phyloP scores from a whole-genome alignment of 2,888 invertebrate species.

The Eupithecia inturbata region DNA sequence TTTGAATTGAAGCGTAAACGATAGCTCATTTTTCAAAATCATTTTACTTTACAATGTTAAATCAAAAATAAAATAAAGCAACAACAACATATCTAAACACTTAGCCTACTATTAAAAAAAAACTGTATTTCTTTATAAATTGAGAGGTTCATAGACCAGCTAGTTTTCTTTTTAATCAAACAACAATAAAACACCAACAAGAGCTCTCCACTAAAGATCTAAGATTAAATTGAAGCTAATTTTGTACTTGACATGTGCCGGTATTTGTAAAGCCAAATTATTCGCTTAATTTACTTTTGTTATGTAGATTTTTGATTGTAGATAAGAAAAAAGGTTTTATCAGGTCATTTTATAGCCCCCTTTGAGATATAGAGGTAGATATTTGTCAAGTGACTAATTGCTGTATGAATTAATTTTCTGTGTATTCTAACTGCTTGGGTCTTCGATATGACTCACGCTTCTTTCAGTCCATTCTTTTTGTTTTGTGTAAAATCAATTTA shows the following conservation, averaged over 20 bases:
- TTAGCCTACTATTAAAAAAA: not conserved
- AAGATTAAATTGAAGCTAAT: slow-evolving; percentile 71
- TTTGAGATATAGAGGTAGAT: slow-evolving; percentile 29
- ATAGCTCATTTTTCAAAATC: slow-evolving; percentile 42
- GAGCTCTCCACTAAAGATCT: slow-evolving; percentile 53
- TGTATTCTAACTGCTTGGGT: not conserved
- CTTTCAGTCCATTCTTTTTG: not conserved
- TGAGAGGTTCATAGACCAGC: not conserved
- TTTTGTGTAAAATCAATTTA: not conserved
- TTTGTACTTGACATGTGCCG: slow-evolving; percentile 69
- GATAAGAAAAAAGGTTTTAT: slow-evolving; percentile 66
- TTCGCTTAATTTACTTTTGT: slow-evolving; percentile 72
- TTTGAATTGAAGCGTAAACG: slow-evolving; percentile 76
- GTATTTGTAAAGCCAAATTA: slow-evolving; percentile 65
- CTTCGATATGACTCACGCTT: not conserved
- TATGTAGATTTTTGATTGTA: slow-evolving; percentile 62
- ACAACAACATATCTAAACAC: no score
- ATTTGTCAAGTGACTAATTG: slow-evolving; percentile 7
- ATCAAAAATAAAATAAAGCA: not conserved
- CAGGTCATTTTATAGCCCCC: slow-evolving; percentile 28
- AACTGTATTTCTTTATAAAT: not conserved
- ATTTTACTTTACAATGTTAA: not conserved
- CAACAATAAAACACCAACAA: slow-evolving; percentile 49
- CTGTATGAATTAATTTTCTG: not conserved
- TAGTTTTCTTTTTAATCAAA: slow-evolving; percentile 33